A percentile compares a stretch with the other conserved stretches of the same genome.
Evolutionary conservation across 2,113 vertebrate genomes (phyloP).

Genomic region (Eretmodus cyanostictus): DNA sequence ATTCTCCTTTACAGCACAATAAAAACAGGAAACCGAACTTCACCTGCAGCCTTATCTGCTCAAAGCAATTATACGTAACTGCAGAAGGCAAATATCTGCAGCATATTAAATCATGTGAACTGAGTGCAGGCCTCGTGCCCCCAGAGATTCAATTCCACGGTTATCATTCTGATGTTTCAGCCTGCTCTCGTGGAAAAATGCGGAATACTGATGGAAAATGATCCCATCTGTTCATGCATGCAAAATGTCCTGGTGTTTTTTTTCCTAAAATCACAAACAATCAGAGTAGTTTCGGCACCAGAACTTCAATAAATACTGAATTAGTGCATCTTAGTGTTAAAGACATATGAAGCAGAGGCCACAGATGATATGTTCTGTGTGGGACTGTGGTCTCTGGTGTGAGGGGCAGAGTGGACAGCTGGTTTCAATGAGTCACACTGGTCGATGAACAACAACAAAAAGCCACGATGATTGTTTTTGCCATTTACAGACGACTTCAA

Average conservation of each 20-base stretch:
- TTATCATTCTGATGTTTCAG: background rate
- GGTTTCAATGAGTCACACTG: background rate
- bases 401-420: background rate
- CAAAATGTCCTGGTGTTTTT: background rate
- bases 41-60: background rate
- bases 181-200: background rate
- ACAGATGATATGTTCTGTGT: background rate
- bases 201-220: rapidly evolving
- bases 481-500: rapidly evolving
- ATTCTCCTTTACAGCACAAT: rapidly evolving
- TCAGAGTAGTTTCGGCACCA: rapidly evolving
- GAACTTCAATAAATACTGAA: background rate
- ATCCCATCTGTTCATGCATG: background rate
- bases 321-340: background rate
- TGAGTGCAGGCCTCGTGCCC: background rate
- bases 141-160: background rate
- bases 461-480: rapidly evolving
- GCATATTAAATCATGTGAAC: background rate
- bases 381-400: background rate
- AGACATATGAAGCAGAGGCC: rapidly evolving
- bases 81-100: background rate
- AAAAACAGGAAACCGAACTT: background rate
- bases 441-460: background rate
- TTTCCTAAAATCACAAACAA: background rate
- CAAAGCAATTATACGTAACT: background rate